Conservation (phyloP, 2,797 vertebrate species). For the Gambusia yucatana region DNA sequence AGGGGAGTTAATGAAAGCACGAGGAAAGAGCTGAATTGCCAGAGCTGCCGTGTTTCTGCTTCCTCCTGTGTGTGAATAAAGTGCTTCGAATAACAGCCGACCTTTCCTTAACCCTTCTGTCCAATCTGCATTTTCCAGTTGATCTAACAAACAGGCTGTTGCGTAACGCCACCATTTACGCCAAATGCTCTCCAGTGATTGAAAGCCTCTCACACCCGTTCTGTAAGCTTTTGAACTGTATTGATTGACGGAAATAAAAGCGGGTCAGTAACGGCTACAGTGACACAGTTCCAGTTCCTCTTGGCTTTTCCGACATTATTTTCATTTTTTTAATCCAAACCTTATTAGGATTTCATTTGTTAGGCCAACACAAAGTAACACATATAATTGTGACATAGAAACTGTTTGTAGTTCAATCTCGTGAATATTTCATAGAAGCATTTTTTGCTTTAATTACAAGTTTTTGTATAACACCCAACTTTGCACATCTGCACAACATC, state of each 20-base stretch:
- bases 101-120: slow-evolving; percentile 63
- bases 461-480: neutral
- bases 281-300: slow-evolving; percentile 29
- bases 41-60: slow-evolving; percentile 27
- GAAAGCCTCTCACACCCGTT: slow-evolving; percentile 8
- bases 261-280: neutral
- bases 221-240: slow-evolving; percentile 17
- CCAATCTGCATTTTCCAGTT: slow-evolving; percentile 33
- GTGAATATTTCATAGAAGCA: neutral
- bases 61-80: slow-evolving; percentile 49
- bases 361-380: neutral
- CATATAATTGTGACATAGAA: neutral
- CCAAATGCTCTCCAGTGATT: slow-evolving; percentile 24
- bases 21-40: slow-evolving; percentile 30
- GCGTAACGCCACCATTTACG: slow-evolving; percentile 13
- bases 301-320: neutral
- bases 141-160: slow-evolving; percentile 45
- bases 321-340: neutral
- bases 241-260: slow-evolving; percentile 34
- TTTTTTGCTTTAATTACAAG: neutral
- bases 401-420: neutral
- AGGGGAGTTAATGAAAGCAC: slow-evolving; percentile 49
- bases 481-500: neutral
- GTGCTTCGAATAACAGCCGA: slow-evolving; percentile 57
- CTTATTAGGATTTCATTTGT: neutral